Evolutionary conservation across 2,888 invertebrate species (phyloP), one percentile per base, ranked within the genome.

Genomic region (Drosophila setosimentum): DNA sequence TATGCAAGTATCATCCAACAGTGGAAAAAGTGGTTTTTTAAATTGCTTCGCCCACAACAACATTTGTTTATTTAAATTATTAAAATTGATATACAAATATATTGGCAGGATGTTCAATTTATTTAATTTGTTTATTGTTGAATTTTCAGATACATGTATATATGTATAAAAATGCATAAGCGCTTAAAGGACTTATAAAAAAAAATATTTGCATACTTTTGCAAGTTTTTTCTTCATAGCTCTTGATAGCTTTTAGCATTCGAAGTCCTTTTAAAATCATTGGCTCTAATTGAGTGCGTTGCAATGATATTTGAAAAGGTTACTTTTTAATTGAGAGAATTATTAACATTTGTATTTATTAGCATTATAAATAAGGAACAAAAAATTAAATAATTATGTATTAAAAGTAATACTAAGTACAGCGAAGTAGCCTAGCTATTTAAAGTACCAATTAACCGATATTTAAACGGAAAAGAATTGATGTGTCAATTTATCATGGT

Each of bases 361-460:
- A 49, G 48, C 64, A 32, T 18, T 37, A 8, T 37, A 37, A 27
- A 6, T 6, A 35, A 35, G 5, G 16, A 21, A 33, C 16, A 11
- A 40, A 24, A 35, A 67, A 42, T 68, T 32, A 48, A 27, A 32
- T 5, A 68, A 42, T n/a, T 35, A 30, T 35, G 16, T n/a, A 29
- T 29, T 29, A 6, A 10, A 24, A 21, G 3, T 13, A 16, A n/a
- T 24, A 8, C 24, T n/a, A 37, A 54, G 13, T 3, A 27, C n/a
- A 27, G 37, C 37, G 54, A 53, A 48, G 45, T 53, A 48, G 37
- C 13, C 2, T 5, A 16, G 0, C 1, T 3, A 8, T 27, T 40
- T 1, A 4, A 8, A 24, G 24, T 11, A 27, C 18, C 18, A 29
- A 10, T n/a, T 33, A 33, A 18, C 29, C 13, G 10, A 64, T 30